A percentile compares a stretch with the other conserved stretches of the same genome.
Conservation (phyloP, 2,113 vertebrate genomes). For the Microcebus jonahi region DNA sequence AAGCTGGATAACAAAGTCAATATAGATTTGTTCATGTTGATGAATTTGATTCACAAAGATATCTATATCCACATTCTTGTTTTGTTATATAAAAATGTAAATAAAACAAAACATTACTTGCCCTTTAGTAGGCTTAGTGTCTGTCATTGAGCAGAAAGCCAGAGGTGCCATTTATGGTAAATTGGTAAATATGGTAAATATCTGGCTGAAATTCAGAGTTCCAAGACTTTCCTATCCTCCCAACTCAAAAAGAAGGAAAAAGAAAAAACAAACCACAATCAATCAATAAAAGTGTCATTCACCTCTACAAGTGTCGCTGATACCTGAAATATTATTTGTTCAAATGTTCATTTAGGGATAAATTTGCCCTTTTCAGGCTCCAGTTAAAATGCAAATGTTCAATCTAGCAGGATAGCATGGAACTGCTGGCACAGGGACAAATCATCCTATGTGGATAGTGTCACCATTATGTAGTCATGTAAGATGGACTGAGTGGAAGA, state of each 20-base stretch:
- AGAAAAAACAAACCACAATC: not conserved
- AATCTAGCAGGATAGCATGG: not conserved
- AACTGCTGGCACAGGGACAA: not conserved
- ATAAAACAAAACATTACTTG: not conserved
- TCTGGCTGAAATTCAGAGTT: not conserved
- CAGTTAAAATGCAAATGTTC: not conserved
- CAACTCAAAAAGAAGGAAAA: not conserved
- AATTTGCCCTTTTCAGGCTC: no score
- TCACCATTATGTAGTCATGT: no score
- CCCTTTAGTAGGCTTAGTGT: not conserved
- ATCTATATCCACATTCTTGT: not conserved
- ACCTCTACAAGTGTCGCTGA: not conserved
- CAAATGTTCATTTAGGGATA: not conserved
- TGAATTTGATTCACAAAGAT: not conserved
- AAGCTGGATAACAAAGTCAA: not conserved
- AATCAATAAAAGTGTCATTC: not conserved
- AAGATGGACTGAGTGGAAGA: not conserved
- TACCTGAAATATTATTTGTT: not conserved
- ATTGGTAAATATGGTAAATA: not conserved
- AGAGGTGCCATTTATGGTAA: not conserved
- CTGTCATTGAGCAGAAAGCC: not conserved
- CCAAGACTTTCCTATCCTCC: not conserved
- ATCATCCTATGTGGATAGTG: accelerated
- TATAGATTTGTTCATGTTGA: not conserved
- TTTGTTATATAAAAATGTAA: not conserved